Evolutionary conservation across 2,888 invertebrate genomes (phyloP).

Genomic region (Opisthograptis luteolata): DNA sequence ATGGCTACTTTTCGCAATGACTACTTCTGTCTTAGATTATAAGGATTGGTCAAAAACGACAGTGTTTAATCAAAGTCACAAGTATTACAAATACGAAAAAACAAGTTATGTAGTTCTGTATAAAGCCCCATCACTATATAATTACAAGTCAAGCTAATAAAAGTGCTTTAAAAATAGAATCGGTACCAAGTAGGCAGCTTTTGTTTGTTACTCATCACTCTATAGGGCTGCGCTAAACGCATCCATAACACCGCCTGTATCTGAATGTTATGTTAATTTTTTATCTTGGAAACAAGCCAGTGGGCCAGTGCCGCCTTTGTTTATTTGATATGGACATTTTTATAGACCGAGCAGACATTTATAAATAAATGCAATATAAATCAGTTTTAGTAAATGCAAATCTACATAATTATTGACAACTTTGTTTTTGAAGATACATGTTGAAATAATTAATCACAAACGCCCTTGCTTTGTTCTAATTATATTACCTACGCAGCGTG

Average conservation of each 20-base stretch:
- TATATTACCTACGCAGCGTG: too few relatives aligned
- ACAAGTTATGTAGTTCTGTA: too few relatives aligned
- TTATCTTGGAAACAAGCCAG: conserved; percentile 63
- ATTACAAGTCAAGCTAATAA: too few relatives aligned
- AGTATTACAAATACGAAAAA: too few relatives aligned
- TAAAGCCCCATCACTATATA: too few relatives aligned
- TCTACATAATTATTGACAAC: conserved; percentile 8
- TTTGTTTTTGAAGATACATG: neutral
- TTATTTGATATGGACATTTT: conserved; percentile 69
- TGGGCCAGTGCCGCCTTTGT: conserved; percentile 57
- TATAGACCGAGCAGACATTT: conserved; percentile 58
- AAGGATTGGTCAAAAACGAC: too few relatives aligned
- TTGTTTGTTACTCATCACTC: neutral
- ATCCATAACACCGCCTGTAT: conserved; percentile 2
- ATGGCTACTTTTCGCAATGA: too few relatives aligned
- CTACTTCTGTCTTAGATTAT: too few relatives aligned
- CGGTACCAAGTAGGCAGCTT: neutral
- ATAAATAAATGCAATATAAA: conserved; percentile 55
- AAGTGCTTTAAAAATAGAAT: too few relatives aligned
- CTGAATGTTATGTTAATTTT: conserved; percentile 29
- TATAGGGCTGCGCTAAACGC: neutral
- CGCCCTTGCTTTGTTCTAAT: too few relatives aligned
- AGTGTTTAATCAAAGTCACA: too few relatives aligned
- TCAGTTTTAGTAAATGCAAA: conserved; percentile 26
- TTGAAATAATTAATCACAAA: neutral